Evolutionary conservation across 2,113 vertebrate genomes (phyloP), one percentile per base, ranked within the genome.

Genomic region (Crotalus helleri): DNA sequence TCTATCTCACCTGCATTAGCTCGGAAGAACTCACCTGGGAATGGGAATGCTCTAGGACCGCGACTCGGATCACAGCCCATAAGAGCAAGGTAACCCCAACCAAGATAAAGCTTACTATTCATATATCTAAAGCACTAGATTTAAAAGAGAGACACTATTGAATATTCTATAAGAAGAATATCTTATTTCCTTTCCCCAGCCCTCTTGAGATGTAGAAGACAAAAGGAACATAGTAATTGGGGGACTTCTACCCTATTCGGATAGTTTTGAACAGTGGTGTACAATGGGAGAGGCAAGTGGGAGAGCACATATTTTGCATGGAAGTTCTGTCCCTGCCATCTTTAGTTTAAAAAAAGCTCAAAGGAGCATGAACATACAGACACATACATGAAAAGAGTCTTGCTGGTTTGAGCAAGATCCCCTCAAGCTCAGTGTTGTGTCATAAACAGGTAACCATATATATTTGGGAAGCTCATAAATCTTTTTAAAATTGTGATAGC

Each of bases 1-100:
- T 99, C 99, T 96, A 99, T 99, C 96, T 99, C 99, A 92, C 99
- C 99, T 64, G 99, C 99, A 15, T 96, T 99, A 97, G 98, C 98
- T 15, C 98, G 99, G 96, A 99, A 99, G 97, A 99, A 99, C 96
- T 99, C 99, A 91, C 98, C 99, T 0, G 99, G 99, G 89, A 99
- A 99, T 0, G 99, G 99, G 87, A 98, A 97, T 19, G 98, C 98
- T 23, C 97, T 99, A 85, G 99, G 98, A 24, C 98, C 98, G 58
- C 97, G 98, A 69, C 95, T 99, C 19, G 98, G 98, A 94, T 98
- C 99, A 44, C 99, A 99, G 94, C 99, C 98, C 92, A 98, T 99
- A 91, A 98, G 99, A 96, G 99, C 99, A 95, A 99, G 99, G 99
- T 99, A 97, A 87, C 17, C 1, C 29, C 29, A 53, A 49, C 39